Percentiles rank a stretch among this genome's conserved stretches.
phyloP scores from a whole-genome alignment of 2,113 vertebrate genomes.

The Gopherus evgoodei region DNA sequence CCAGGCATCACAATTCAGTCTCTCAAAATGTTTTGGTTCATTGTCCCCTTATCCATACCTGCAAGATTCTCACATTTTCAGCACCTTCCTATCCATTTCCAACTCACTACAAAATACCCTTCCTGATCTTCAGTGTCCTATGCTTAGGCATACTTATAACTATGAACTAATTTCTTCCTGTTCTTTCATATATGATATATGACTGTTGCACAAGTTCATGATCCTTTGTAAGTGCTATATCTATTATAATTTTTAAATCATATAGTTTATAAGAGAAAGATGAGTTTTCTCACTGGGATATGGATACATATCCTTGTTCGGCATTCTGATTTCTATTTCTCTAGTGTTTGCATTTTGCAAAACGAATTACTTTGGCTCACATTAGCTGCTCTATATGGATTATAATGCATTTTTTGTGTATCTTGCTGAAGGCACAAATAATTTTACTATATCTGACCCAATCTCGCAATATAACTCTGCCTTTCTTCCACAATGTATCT shows the following conservation, averaged over 20 bases:
- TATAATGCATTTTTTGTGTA: not conserved
- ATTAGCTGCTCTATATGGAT: not conserved
- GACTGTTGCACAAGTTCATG: not conserved
- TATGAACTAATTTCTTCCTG: not conserved
- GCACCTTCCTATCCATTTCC: not conserved
- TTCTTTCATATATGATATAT: fast-evolving
- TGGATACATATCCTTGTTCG: not conserved
- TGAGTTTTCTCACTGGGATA: not conserved
- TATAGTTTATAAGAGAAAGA: not conserved
- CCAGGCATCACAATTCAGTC: not conserved
- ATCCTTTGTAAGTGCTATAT: not conserved
- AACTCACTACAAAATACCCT: not conserved
- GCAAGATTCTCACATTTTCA: not conserved
- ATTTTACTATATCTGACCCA: not conserved
- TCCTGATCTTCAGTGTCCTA: not conserved
- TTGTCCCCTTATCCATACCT: not conserved
- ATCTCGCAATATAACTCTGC: not conserved
- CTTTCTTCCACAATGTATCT: not conserved
- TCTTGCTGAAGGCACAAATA: not conserved
- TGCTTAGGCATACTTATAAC: not conserved
- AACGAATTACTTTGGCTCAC: not conserved
- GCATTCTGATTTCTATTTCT: not conserved
- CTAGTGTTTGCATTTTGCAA: not conserved
- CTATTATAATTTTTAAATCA: not conserved
- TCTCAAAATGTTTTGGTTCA: not conserved